These are phyloP conservation scores for Onychorhynchus coronatus DNA, from an alignment of 2,113 vertebrate genomes.

Conservation along the genomic window DNA sequence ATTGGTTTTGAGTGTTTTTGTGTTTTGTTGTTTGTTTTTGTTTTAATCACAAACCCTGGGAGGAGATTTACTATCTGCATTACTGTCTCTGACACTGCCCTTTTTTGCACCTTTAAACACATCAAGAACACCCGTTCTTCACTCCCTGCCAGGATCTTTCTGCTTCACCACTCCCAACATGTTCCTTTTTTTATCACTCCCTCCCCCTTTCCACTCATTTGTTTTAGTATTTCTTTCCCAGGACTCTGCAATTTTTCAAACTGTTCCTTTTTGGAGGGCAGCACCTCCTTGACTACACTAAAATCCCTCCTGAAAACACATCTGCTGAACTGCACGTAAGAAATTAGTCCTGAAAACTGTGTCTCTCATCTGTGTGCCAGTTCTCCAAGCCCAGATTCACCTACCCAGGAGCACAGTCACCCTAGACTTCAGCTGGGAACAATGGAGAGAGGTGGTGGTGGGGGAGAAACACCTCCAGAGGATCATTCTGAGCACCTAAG, in stretches of 20 bases:
- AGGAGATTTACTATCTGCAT: not conserved
- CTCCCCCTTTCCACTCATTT: not conserved
- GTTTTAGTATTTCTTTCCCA: conserved; percentile 5
- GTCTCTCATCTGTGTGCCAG: not conserved
- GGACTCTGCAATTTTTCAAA: not conserved
- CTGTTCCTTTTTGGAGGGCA: conserved; percentile 10
- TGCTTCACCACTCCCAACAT: not conserved
- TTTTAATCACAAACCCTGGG: not conserved
- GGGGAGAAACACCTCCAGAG: not conserved
- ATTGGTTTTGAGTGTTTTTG: not conserved
- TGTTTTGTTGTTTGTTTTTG: not conserved
- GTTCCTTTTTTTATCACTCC: not conserved
- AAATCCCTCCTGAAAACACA: conserved; percentile 43
- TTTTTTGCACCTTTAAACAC: not conserved
- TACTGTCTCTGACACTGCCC: not conserved
- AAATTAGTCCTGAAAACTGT: conserved; percentile 23
- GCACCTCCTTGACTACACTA: conserved; percentile 3
- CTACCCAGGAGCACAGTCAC: conserved; percentile 7
- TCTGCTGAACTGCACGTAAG: conserved; percentile 1
- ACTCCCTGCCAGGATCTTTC: not conserved
- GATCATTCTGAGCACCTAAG: conserved; percentile 52
- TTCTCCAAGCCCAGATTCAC: not conserved
- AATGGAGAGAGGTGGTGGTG: not conserved
- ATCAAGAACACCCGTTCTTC: not conserved
- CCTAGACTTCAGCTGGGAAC: not conserved